These are phyloP conservation scores for Hydrozoanthus gracilis DNA, from an alignment of 92 coral and sea anemone genomes.

Conservation along the genomic window DNA sequence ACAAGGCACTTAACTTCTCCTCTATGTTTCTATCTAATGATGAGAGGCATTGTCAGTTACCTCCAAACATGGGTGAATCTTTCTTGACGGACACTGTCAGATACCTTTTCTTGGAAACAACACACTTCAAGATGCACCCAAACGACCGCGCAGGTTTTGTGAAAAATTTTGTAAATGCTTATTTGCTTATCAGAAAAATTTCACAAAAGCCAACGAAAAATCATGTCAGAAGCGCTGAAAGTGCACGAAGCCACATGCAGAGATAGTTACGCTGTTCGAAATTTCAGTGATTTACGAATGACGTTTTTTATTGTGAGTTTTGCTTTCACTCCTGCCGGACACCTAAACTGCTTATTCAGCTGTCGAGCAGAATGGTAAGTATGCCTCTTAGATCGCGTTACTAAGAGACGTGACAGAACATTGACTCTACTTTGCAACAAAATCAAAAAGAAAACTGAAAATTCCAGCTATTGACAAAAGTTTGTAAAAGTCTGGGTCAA, in stretches of 20 bases:
- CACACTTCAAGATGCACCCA: background rate
- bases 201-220: background rate
- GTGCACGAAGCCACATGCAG: background rate
- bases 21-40: background rate
- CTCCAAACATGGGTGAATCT: background rate
- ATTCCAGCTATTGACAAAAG: no score
- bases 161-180: background rate
- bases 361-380: no score
- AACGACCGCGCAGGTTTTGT: background rate
- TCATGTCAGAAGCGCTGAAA: background rate
- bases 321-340: background rate
- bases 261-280: background rate
- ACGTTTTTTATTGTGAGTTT: background rate
- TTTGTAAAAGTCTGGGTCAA: no score
- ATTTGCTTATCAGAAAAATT: background rate
- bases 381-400: no score
- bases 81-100: no score
- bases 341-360: no score
- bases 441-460: no score
- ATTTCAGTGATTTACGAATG: background rate
- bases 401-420: no score
- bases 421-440: no score
- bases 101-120: background rate
- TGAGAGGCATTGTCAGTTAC: background rate
- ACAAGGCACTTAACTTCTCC: slow-evolving; percentile 81